Conservation (phyloP, 64 coral and sea anemone genomes). For the Trachythela sp. region DNA sequence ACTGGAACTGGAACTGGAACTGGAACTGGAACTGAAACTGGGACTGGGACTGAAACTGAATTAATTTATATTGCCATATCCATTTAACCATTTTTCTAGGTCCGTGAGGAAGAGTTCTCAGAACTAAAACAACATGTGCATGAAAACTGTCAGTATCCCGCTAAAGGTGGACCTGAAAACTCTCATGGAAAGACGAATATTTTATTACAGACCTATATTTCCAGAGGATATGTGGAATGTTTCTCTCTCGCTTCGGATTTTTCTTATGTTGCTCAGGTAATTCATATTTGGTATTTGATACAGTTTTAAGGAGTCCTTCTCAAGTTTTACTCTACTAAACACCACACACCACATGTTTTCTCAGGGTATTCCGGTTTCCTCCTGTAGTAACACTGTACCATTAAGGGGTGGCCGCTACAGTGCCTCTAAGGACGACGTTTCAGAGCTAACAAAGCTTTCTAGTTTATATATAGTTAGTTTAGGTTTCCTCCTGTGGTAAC, state of each 20-base stretch:
- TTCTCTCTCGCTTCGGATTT: conserved; percentile 95
- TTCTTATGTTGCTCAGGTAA: conserved; percentile 84
- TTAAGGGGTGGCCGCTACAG: too few relatives aligned
- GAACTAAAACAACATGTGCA: conserved; percentile 64
- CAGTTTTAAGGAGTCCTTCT: background rate
- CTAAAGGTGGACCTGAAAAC: conserved; percentile 79
- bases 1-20: too few relatives aligned
- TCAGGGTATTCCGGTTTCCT: background rate
- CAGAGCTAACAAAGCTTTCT: too few relatives aligned
- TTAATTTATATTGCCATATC: too few relatives aligned
- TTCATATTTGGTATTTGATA: background rate
- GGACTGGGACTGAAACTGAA: too few relatives aligned
- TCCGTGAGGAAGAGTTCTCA: conserved; percentile 79
- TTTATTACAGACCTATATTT: conserved; percentile 79
- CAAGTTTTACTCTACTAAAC: background rate
- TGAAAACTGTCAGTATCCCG: conserved; percentile 53
- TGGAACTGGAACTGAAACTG: too few relatives aligned
- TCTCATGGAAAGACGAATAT: conserved; percentile 87
- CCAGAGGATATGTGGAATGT: conserved; percentile 68
- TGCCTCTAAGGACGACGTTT: too few relatives aligned
- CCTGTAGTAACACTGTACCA: too few relatives aligned
- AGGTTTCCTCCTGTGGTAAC: too few relatives aligned
- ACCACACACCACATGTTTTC: background rate
- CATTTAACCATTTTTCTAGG: conserved; percentile 40
- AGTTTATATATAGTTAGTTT: too few relatives aligned